Evolutionary conservation across 2,888 invertebrate genomes (phyloP).

Genomic region (Plagiodera versicolora): DNA sequence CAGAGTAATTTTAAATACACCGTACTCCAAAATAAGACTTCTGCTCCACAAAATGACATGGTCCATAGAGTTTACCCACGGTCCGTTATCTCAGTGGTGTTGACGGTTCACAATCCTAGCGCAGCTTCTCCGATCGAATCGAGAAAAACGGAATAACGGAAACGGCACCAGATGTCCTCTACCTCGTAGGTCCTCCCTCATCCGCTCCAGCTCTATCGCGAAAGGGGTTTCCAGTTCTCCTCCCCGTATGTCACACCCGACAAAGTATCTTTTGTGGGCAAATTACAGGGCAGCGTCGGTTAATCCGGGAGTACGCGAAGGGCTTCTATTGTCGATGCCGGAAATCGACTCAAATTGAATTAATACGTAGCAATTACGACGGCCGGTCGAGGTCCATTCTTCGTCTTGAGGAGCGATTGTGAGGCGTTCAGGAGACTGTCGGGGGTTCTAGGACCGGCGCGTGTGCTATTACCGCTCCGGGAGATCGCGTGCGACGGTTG

Average conservation of each 20-base stretch:
- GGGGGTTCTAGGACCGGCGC: constrained; percentile 46
- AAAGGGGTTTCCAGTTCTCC: no score
- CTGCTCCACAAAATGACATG: no score
- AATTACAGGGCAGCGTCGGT: constrained; percentile 54
- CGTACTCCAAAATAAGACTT: no score
- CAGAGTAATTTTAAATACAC: no score
- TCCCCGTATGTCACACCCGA: constrained; percentile 48
- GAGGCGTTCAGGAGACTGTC: background rate
- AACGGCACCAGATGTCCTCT: no score
- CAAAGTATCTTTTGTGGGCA: constrained; percentile 50
- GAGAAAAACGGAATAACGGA: no score
- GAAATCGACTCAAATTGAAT: constrained; percentile 55
- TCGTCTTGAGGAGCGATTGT: constrained; percentile 55
- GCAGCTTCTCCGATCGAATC: no score
- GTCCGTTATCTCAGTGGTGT: no score
- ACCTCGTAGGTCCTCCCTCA: no score
- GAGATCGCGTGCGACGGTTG: constrained; percentile 49
- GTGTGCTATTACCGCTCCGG: constrained; percentile 51
- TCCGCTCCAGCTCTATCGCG: no score
- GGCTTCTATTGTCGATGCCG: constrained; percentile 51
- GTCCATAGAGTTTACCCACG: no score
- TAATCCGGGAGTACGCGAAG: constrained; percentile 50
- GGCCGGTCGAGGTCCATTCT: constrained; percentile 42
- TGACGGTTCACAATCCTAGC: no score
- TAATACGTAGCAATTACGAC: constrained; percentile 57